Conservation (phyloP, 2,888 invertebrate genomes). For the Allygus modestus region DNA sequence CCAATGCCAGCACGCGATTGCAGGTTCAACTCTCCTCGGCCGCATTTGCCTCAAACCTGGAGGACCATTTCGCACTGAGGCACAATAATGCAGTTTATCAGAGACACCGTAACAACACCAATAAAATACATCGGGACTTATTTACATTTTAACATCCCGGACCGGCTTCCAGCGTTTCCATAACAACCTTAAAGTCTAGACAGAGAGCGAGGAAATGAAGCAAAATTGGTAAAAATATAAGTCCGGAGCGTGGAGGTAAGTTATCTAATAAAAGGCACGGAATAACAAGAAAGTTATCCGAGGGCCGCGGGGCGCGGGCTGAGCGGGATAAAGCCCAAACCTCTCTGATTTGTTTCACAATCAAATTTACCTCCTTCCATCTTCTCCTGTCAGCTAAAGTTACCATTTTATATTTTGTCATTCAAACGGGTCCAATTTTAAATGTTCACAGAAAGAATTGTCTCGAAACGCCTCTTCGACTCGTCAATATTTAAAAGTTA, state of each 20-base stretch:
- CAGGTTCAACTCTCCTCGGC: no score
- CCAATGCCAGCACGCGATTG: no score
- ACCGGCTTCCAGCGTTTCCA: background rate
- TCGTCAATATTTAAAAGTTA: no score
- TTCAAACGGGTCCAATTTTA: background rate
- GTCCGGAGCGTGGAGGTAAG: conserved; percentile 20
- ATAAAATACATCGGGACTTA: no score
- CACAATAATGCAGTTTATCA: no score
- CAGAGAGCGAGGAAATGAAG: background rate
- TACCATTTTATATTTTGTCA: background rate
- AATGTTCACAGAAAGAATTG: background rate
- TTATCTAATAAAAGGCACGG: conserved; percentile 47
- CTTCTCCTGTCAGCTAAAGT: conserved; percentile 41
- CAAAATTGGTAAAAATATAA: conserved; percentile 4
- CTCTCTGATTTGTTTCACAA: conserved; percentile 47
- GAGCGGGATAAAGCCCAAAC: conserved; percentile 9
- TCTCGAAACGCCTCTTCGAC: background rate
- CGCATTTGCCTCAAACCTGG: no score
- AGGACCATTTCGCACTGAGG: no score
- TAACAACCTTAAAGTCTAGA: background rate
- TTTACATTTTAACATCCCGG: no score
- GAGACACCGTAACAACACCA: no score
- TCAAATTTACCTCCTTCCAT: conserved; percentile 48
- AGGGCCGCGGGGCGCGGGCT: conserved; percentile 14
- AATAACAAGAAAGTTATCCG: conserved; percentile 53